Base-by-base conservation (phyloP, 1,140 invertebrate species). In the Leptinotarsa texana region DNA sequence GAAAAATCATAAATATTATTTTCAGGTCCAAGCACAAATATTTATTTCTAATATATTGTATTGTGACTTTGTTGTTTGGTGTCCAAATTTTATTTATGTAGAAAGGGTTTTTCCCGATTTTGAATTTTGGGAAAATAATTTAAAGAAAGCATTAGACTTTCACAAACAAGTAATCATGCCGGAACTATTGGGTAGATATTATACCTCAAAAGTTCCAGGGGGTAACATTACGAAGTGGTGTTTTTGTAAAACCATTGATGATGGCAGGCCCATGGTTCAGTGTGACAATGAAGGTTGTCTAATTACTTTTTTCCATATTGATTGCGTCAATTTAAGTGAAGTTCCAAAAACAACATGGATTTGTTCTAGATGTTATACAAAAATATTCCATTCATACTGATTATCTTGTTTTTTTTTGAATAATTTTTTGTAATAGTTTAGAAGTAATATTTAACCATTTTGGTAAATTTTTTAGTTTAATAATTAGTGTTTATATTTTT, bases 251-350 rank as follows among this genome's bases (percentile, higher is more conserved):
- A 47, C 21, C 33, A 27, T 68, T 15, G 66, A 68, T 68, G 66
- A 33, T 47, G 66, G 66, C 13, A 68, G 66, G 18, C 66, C 66
- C 33, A 68, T 68, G 66, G 33, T 68, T 33, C 33, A 47, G 22
- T 68, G 66, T 47, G 66, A 68, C 15, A 18, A 18, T 15, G 66
- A 68, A 27, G 33, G 33, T 18, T 33, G 66, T 47, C 21, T 27
- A 13, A 68, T 24, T 27, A 18, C 13, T n/a, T 68, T 21, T 21
- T 68, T 33, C 18, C 66, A 68, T 47, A 27, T 68, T 33, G 66
- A 27, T 13, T 68, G 66, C 33, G 66, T 68, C 15, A 18, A 18
- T n/a, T 65, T 65, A 24, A n/a, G 13, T 65, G 63, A 65, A 13
- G 18, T 18, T 27, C 63, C 63, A 65, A 65, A 65, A n/a, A 65